phyloP scores from a whole-genome alignment of 30 jellyfish, hydroid and myxozoan genomes.

The Pelagia noctiluca region DNA sequence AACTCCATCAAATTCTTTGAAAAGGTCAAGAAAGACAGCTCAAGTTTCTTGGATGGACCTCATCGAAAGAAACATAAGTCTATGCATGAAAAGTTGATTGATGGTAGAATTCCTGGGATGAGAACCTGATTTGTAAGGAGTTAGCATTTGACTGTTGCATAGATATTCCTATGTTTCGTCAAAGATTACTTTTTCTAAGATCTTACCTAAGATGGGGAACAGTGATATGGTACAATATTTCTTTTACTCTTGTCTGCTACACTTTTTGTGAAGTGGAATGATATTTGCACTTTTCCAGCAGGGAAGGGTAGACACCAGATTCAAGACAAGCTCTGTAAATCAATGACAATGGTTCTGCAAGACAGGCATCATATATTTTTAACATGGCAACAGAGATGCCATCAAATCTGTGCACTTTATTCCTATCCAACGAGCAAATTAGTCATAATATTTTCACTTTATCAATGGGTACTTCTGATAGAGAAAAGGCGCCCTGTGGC shows the following conservation, averaged over 20 bases:
- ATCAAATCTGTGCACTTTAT: constrained; percentile 49
- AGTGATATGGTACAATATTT: constrained; percentile 47
- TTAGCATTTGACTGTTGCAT: constrained; percentile 38
- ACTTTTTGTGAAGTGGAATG: constrained; percentile 43
- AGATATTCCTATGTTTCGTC: constrained; percentile 27
- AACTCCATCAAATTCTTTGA: constrained; percentile 15
- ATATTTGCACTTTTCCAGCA: constrained; percentile 29
- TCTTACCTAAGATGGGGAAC: constrained; percentile 55
- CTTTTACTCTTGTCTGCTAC: neutral
- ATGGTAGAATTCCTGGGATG: too few relatives aligned
- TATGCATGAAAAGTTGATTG: neutral
- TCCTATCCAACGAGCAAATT: constrained; percentile 49
- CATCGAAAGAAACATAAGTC: neutral
- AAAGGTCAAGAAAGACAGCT: too few relatives aligned
- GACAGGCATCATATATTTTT: neutral
- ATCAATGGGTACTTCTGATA: constrained; percentile 37
- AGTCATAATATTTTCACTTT: constrained; percentile 4
- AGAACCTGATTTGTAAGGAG: constrained; percentile 39
- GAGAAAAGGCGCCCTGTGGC: constrained; percentile 29
- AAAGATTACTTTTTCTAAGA: constrained; percentile 48
- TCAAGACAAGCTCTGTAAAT: constrained; percentile 13
- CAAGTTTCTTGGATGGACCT: constrained; percentile 9
- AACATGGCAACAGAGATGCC: constrained; percentile 19
- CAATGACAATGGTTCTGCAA: neutral
- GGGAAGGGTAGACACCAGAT: constrained; percentile 49